phyloP scores from a whole-genome alignment of 2,113 vertebrate species.

The Sebastes schlegelii region DNA sequence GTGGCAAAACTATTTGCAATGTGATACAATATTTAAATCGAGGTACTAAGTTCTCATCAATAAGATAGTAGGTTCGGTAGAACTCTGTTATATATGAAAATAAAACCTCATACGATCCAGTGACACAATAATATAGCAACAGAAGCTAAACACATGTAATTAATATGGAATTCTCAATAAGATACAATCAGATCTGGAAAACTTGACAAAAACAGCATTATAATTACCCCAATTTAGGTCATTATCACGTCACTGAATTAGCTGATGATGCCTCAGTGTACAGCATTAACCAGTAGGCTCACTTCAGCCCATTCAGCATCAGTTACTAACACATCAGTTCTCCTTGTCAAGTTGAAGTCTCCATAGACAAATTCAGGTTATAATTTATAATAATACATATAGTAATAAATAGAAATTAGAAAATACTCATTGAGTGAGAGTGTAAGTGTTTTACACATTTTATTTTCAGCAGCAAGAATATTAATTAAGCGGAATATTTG shows the following conservation, averaged over 20 bases:
- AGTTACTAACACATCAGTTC: background rate
- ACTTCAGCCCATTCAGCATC: background rate
- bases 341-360: background rate
- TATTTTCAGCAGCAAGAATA: background rate
- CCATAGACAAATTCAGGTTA: background rate
- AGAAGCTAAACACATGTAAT: background rate
- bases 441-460: background rate
- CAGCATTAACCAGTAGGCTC: background rate
- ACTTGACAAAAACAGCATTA: too few species aligned
- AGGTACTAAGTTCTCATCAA: background rate
- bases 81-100: background rate
- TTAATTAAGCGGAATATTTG: background rate
- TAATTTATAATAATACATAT: background rate
- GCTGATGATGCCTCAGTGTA: background rate
- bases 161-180: background rate
- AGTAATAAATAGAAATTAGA: background rate
- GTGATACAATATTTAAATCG: background rate
- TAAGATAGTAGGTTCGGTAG: background rate
- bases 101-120: background rate
- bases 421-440: background rate
- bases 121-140: background rate
- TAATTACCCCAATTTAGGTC: background rate
- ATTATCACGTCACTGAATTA: background rate
- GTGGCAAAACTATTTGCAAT: background rate
- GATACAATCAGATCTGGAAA: background rate